A percentile compares a stretch with the other conserved stretches of the same genome.
Evolutionary conservation across 2,797 vertebrate genomes (phyloP).

Genomic region (Enteromius paludinosus): DNA sequence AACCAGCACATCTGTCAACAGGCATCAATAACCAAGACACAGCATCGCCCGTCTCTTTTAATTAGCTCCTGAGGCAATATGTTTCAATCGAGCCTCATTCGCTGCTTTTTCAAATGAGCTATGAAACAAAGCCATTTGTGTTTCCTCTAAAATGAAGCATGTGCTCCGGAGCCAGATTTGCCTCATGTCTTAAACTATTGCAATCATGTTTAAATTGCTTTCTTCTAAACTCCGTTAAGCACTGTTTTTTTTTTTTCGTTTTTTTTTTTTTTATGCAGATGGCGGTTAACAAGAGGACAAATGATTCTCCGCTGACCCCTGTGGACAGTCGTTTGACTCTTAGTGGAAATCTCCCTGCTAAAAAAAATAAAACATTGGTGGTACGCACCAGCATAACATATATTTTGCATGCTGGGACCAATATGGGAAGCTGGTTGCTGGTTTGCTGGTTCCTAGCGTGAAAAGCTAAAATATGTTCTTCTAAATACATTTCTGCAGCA

Average conservation of each 20-base stretch:
- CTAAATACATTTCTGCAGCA: too few relatives aligned
- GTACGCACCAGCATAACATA: neutral
- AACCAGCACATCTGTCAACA: slow-evolving; percentile 67
- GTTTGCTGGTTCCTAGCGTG: neutral
- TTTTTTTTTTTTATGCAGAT: slow-evolving; percentile 73
- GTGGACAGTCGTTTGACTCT: slow-evolving; percentile 37
- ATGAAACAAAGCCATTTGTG: slow-evolving; percentile 69
- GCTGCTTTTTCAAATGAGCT: slow-evolving; percentile 65
- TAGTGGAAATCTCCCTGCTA: slow-evolving; percentile 16
- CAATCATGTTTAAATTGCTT: slow-evolving; percentile 69
- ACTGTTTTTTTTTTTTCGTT: slow-evolving; percentile 70
- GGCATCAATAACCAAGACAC: slow-evolving; percentile 70
- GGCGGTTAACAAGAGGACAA: slow-evolving; percentile 73
- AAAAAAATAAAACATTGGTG: neutral
- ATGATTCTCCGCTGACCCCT: slow-evolving; percentile 68
- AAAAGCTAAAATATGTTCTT: too few relatives aligned
- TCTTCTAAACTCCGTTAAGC: slow-evolving; percentile 71
- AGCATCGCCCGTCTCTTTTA: slow-evolving; percentile 66
- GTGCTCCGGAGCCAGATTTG: slow-evolving; percentile 66
- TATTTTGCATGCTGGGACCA: neutral
- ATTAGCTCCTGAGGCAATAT: slow-evolving; percentile 67
- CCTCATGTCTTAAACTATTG: slow-evolving; percentile 71
- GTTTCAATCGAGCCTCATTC: slow-evolving; percentile 66
- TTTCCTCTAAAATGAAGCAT: slow-evolving; percentile 67
- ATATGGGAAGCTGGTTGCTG: neutral